Evolutionary conservation across 2,797 vertebrate genomes (phyloP), one percentile per base, ranked within the genome.

Genomic region (Arrhamphus sclerolepis): DNA sequence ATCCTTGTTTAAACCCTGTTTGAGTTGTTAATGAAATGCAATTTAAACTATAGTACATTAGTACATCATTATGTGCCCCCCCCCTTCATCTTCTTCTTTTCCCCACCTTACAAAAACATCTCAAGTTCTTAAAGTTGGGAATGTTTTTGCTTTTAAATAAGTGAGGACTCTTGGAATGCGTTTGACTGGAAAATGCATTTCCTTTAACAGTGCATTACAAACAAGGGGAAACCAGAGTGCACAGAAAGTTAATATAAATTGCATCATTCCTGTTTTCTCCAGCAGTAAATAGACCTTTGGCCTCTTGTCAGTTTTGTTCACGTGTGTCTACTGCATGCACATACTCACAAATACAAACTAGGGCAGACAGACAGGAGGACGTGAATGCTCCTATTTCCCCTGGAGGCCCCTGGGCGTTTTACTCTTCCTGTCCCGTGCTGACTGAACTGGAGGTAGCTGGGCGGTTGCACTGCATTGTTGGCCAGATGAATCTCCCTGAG

Each of bases 371-470:
- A 77, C 20, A 19, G n/a, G 40, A 63, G 64, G 69, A 63, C 68
- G 70, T 78, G 67, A 77, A 83, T 83, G 80, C 72, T 87, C 78
- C 70, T 26, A 56, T 83, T 82, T 82, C 69, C 83, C 83, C 73
- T 64, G 2, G 38, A 66, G 85, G 63, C 64, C 50, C 13, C 39
- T 19, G 55, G 76, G 61, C 53, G 22, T 81, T 13, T 85, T 62
- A 76, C 75, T 72, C 83, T 81, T 86, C 75, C 79, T 86, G 82
- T 85, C 75, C 84, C 6, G 46, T 74, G 75, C 77, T 87, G 87
- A 86, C 80, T 56, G 66, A 50, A 66, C 70, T 72, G 50, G 58
- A 72, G 75, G 71, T 77, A 81, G 56, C 58, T 18, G 55, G 56
- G 39, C 51, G 60, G 75, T 72, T 72, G 60, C 14, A 39, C 48